These are phyloP conservation scores for Oedothorax gibbosus DNA, from an alignment of 1,140 invertebrate genomes.

Conservation along the genomic window DNA sequence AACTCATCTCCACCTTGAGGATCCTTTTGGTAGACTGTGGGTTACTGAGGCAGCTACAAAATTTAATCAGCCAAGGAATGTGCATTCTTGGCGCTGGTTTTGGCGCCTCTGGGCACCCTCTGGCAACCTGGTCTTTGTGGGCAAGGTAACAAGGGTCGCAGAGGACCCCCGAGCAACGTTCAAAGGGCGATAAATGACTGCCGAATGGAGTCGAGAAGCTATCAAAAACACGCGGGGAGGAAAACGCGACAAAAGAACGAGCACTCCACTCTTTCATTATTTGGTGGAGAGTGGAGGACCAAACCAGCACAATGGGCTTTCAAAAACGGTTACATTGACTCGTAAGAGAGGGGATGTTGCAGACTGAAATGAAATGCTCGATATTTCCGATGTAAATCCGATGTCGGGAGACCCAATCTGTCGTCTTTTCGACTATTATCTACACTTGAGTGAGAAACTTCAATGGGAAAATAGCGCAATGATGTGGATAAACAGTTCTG, in stretches of 20 bases:
- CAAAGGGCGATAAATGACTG: conserved; percentile 60
- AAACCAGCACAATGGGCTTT: conserved; percentile 1
- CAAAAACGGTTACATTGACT: background rate
- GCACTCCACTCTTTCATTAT: conserved; percentile 20
- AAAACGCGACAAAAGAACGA: conserved; percentile 23
- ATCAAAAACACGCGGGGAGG: conserved; percentile 51
- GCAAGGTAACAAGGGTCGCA: background rate
- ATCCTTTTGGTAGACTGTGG: too few species aligned
- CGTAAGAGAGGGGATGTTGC: too few species aligned
- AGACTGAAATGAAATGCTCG: background rate
- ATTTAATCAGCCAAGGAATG: too few species aligned
- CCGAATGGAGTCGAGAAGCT: conserved; percentile 51
- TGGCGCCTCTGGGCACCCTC: background rate
- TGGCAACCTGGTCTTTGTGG: conserved; percentile 19
- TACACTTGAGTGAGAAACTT: conserved; percentile 16
- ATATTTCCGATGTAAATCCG: too few species aligned
- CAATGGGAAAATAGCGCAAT: background rate
- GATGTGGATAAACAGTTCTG: background rate
- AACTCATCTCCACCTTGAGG: too few species aligned
- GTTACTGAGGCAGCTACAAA: too few species aligned
- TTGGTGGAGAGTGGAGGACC: background rate
- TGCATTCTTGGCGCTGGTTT: background rate
- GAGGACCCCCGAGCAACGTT: background rate
- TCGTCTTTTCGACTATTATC: background rate
- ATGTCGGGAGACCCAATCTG: background rate